A percentile compares a stretch with the other conserved stretches of the same genome.
Conservation (phyloP, 2,797 vertebrate species). For the Poecilia picta region DNA sequence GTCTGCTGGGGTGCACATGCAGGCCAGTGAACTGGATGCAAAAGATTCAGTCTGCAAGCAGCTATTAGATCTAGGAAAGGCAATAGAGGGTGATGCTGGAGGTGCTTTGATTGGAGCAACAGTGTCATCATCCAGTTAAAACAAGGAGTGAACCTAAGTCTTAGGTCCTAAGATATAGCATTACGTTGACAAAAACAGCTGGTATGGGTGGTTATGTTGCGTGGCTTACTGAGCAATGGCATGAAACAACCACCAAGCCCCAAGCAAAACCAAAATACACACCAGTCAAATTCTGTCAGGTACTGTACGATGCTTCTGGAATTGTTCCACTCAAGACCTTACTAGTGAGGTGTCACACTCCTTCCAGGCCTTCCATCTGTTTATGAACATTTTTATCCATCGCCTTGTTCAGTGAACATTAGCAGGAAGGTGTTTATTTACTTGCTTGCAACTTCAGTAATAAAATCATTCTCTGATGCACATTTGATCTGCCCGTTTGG, state of each 20-base stretch:
- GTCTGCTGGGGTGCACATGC: neutral
- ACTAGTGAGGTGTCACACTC: neutral
- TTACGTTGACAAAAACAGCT: neutral
- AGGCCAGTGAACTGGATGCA: neutral
- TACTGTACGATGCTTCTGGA: neutral
- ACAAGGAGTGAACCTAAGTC: neutral
- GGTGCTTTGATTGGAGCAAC: neutral
- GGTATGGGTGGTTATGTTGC: neutral
- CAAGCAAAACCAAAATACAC: neutral
- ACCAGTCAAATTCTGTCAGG: neutral
- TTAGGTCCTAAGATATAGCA: neutral
- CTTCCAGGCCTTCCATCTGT: neutral
- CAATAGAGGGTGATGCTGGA: neutral
- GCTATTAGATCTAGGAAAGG: neutral
- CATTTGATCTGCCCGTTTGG: neutral
- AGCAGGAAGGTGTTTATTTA: neutral
- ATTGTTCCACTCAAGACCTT: neutral
- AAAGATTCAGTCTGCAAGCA: neutral
- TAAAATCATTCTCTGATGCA: neutral
- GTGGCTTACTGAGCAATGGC: neutral
- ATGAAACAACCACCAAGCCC: neutral
- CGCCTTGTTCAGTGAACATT: neutral
- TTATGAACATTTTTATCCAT: neutral
- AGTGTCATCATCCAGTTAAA: neutral
- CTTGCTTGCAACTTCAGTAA: neutral